Base-by-base conservation (phyloP, 2,888 invertebrate species). In the Drosophila macrospina region DNA sequence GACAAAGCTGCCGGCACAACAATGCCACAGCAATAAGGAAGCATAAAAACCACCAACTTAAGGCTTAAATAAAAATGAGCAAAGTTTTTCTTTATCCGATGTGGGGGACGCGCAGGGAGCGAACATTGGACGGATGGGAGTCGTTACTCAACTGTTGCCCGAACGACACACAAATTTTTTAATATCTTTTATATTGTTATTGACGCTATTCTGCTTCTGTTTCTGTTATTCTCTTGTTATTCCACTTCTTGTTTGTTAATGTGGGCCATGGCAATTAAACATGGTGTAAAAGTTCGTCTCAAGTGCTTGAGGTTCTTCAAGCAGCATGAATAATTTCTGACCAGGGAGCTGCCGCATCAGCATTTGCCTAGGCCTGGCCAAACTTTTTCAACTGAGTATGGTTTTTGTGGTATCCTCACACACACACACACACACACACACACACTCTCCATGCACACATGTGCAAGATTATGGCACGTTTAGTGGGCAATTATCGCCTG, bases 401-500 rank as follows among this genome's bases (percentile, higher is more conserved):
- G 78, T 51, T 66, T 76, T 80, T 80, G 77, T 51, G 86, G 80
- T 44, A 64, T 76, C 42, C 34, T 36, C 26, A 30, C n/a, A 26
- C 63, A 52, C 62, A 65, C 37, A 32, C 36, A 47, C 15, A n/a
- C 6, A 8, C 63, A 36, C 51, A 42, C 28, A 20, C 20, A 20
- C 62, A 65, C 37, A 32, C 36, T 44, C 15, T 10, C 6, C n/a
- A n/a, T n/a, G n/a, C n/a, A n/a, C n/a, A 37, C 50, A 45, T 54
- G 47, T 10, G 54, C 34, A 45, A 59, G 80, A 85, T 87, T 88
- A 86, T 74, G 71, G 68, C 62, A 61, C 86, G 64, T 86, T 83
- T 83, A 83, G 83, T 83, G 86, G 83, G 88, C 88, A 83, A 83
- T 83, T 83, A 83, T 87, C 82, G 86, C 82, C 86, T 87, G 88